These are phyloP conservation scores for Oreohelix idahoensis DNA, from an alignment of 1,140 invertebrate species.

Conservation along the genomic window DNA sequence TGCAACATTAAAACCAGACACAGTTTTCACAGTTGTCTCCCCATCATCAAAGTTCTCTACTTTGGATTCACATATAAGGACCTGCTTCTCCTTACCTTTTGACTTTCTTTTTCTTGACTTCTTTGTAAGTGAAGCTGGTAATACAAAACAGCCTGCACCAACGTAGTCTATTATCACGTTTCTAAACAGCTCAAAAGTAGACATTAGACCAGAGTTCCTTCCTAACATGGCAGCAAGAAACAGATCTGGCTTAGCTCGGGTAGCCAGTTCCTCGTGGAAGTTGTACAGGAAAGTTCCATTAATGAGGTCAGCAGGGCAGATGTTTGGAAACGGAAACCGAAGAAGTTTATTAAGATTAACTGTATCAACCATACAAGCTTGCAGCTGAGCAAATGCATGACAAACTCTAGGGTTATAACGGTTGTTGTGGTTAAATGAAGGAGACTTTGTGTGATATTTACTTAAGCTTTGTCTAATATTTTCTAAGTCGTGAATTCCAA, in stretches of 20 bases:
- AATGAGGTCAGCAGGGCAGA: constrained; percentile 53
- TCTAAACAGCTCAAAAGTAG: constrained; percentile 41
- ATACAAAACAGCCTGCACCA: neutral
- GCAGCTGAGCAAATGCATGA: constrained; percentile 67
- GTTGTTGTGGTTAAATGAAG: constrained; percentile 47
- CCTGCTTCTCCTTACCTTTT: neutral
- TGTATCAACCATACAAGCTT: constrained; percentile 55
- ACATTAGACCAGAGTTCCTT: constrained; percentile 41
- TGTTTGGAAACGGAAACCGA: constrained; percentile 47
- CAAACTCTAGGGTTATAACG: constrained; percentile 55
- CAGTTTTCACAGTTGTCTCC: constrained; percentile 24
- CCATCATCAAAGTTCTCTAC: neutral
- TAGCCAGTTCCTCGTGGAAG: constrained; percentile 53
- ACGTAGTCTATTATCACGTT: constrained; percentile 27
- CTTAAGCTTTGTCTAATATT: constrained; percentile 50
- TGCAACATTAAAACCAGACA: neutral
- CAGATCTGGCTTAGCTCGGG: constrained; percentile 51
- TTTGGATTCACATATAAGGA: neutral
- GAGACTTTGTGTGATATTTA: constrained; percentile 47
- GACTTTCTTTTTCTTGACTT: constrained; percentile 31
- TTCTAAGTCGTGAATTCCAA: constrained; percentile 8
- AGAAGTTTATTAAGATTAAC: constrained; percentile 64
- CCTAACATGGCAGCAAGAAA: constrained; percentile 57
- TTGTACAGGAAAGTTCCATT: constrained; percentile 67
- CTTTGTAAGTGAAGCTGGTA: constrained; percentile 14